Evolutionary conservation across 2,888 invertebrate species (phyloP).

Genomic region (Selenia dentaria): DNA sequence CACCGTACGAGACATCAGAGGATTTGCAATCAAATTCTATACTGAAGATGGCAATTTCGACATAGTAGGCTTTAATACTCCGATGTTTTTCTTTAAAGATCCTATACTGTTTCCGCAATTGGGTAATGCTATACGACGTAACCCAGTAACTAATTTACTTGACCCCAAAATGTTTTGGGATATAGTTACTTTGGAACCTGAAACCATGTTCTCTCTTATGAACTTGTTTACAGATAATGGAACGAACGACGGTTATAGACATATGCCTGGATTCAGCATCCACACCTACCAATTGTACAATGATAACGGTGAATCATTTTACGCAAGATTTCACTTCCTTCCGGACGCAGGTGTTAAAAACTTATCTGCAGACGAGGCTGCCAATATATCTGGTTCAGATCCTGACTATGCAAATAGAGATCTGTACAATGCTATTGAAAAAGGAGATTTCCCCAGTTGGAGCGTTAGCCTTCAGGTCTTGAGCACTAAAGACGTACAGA

Average conservation of each 20-base stretch:
- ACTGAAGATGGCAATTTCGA: slow-evolving; percentile 96
- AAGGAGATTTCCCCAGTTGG: slow-evolving; percentile 90
- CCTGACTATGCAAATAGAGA: slow-evolving; percentile 95
- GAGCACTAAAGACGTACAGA: slow-evolving; percentile 91
- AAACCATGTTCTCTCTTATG: slow-evolving; percentile 91
- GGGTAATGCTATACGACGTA: slow-evolving; percentile 96
- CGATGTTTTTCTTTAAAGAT: slow-evolving; percentile 95
- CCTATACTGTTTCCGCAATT: slow-evolving; percentile 94
- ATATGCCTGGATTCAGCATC: slow-evolving; percentile 97
- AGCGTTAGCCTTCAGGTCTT: slow-evolving; percentile 92
- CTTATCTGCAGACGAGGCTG: slow-evolving; percentile 87
- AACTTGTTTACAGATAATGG: slow-evolving; percentile 95
- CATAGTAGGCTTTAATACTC: slow-evolving; percentile 94
- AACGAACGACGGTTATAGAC: slow-evolving; percentile 94
- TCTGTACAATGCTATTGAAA: slow-evolving; percentile 92
- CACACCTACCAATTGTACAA: slow-evolving; percentile 96
- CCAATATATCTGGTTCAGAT: slow-evolving; percentile 86
- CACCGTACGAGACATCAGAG: slow-evolving; percentile 93
- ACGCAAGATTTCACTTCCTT: slow-evolving; percentile 91
- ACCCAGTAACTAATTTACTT: slow-evolving; percentile 93
- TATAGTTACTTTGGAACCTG: slow-evolving; percentile 92
- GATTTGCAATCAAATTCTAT: slow-evolving; percentile 96
- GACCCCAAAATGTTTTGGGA: slow-evolving; percentile 97
- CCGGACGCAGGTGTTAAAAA: slow-evolving; percentile 91
- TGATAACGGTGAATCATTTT: slow-evolving; percentile 86